These are phyloP conservation scores for Ondatra zibethicus DNA, from an alignment of 2,113 vertebrate genomes.

Conservation along the genomic window DNA sequence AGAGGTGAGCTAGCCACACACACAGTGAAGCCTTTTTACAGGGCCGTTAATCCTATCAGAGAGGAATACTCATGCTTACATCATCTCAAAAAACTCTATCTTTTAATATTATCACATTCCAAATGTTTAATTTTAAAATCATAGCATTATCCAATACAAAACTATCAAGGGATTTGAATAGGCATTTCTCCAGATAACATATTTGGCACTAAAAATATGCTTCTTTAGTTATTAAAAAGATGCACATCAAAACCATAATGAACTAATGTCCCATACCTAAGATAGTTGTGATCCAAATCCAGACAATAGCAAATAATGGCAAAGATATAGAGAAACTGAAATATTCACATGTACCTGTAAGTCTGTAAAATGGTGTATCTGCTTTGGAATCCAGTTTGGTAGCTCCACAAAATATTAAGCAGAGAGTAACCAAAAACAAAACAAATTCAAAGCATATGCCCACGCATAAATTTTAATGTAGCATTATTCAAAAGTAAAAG, in stretches of 20 bases:
- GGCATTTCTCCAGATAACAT: slow-evolving; percentile 5
- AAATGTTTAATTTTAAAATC: not conserved
- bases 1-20: not conserved
- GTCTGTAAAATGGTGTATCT: not conserved
- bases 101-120: not conserved
- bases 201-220: not conserved
- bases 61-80: not conserved
- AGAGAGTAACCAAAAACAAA: not conserved
- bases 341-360: not conserved
- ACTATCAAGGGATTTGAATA: not conserved
- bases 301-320: not conserved
- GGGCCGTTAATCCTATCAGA: not conserved
- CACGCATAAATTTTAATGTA: not conserved
- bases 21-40: not conserved
- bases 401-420: slow-evolving; percentile 36
- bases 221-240: not conserved
- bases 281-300: not conserved
- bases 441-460: not conserved
- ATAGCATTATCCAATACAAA: not conserved
- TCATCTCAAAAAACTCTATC: not conserved
- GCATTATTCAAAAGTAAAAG: not conserved
- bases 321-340: not conserved
- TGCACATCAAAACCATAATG: not conserved
- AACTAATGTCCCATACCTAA: not conserved
- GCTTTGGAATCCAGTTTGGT: not conserved